These are phyloP conservation scores for Alcis repandata DNA, from an alignment of 2,888 invertebrate species.

Conservation along the genomic window DNA sequence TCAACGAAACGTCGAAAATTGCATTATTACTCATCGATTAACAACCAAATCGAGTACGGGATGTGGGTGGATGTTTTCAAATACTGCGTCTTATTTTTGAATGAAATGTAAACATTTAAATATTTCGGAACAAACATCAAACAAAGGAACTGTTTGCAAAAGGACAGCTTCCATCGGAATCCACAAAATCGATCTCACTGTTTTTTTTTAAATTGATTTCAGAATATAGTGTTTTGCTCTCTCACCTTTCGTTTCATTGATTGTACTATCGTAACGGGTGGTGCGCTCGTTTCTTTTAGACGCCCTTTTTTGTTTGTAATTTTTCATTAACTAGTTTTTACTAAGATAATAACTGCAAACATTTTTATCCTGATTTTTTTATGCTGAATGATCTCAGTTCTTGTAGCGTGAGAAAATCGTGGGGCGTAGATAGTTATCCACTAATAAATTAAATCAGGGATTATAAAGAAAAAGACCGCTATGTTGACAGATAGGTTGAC, in stretches of 20 bases:
- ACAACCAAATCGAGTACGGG: slow-evolving; percentile 1
- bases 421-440: no score
- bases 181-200: background rate
- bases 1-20: background rate
- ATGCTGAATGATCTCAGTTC: no score
- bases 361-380: no score
- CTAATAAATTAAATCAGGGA: no score
- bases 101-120: slow-evolving; percentile 4
- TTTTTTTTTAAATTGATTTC: background rate
- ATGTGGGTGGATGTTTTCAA: slow-evolving; percentile 21
- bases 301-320: no score
- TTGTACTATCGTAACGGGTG: no score
- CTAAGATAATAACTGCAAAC: no score
- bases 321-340: no score
- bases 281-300: no score
- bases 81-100: slow-evolving; percentile 15
- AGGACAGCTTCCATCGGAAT: background rate
- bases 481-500: background rate
- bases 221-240: no score
- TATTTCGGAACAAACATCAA: slow-evolving; percentile 6
- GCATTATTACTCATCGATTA: slow-evolving; percentile 6
- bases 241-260: no score
- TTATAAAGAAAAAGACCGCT: background rate
- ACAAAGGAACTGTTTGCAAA: background rate
- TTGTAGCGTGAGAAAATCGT: no score